A percentile compares a stretch with the other conserved stretches of the same genome.
phyloP scores from a whole-genome alignment of 2,797 vertebrate species.

The Enteromius mattozi region DNA sequence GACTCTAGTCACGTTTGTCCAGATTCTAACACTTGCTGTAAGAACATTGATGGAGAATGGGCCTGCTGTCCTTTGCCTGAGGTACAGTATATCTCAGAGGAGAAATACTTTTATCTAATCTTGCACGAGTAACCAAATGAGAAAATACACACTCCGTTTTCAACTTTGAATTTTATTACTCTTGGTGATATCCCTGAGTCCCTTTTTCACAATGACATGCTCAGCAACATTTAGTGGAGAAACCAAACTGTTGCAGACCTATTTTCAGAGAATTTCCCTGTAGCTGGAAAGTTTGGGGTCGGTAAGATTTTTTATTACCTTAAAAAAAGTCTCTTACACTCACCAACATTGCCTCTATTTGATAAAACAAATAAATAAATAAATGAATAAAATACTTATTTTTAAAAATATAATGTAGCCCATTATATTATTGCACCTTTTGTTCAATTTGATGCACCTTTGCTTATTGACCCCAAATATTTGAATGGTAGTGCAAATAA shows the following conservation, averaged over 20 bases:
- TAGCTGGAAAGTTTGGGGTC: neutral
- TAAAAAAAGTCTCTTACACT: neutral
- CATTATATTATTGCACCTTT: neutral
- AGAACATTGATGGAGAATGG: conserved; percentile 27
- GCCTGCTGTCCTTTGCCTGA: conserved; percentile 50
- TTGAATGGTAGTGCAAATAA: neutral
- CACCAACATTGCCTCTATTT: neutral
- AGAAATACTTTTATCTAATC: neutral
- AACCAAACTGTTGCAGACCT: neutral
- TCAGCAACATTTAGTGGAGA: conserved; percentile 7
- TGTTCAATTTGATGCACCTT: neutral
- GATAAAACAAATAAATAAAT: neutral
- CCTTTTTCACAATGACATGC: neutral
- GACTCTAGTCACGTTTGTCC: conserved; percentile 28
- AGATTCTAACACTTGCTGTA: conserved; percentile 48
- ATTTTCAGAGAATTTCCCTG: neutral
- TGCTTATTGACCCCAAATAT: neutral
- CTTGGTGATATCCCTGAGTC: neutral
- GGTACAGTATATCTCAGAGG: conserved; percentile 35
- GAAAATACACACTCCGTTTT: neutral
- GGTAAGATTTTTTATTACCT: neutral
- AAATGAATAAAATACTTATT: neutral
- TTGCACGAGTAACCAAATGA: conserved; percentile 40
- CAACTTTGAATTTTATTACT: conserved; percentile 37
- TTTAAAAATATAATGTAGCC: no score